Evolutionary conservation across 2,888 invertebrate genomes (phyloP).

Genomic region (Aphidoletes aphidimyza): DNA sequence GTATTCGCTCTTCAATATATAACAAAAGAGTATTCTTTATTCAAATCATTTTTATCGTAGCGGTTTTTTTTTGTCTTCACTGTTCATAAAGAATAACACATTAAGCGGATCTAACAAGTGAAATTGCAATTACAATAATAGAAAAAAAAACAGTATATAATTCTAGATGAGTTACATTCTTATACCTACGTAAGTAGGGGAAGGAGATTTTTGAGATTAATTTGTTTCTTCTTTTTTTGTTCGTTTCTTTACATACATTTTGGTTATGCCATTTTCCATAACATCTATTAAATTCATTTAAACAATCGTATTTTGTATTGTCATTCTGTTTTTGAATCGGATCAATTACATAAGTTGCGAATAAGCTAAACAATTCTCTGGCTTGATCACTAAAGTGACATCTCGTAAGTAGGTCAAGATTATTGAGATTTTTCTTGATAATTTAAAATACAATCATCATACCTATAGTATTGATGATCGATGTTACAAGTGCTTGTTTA

Average conservation of each 20-base stretch:
- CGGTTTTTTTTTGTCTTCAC: background rate
- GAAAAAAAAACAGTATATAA: background rate
- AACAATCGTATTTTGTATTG: constrained; percentile 17
- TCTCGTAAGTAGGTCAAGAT: background rate
- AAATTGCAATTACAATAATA: background rate
- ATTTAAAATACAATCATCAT: background rate
- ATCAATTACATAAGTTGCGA: background rate
- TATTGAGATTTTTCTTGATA: background rate
- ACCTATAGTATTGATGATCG: too few relatives aligned
- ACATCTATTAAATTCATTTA: constrained; percentile 33
- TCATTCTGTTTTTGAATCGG: background rate
- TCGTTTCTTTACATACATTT: constrained; percentile 5
- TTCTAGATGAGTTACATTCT: background rate
- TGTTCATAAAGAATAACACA: constrained; percentile 30
- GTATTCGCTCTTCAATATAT: background rate
- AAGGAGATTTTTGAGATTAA: background rate
- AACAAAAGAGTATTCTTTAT: constrained; percentile 36
- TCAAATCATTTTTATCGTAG: background rate
- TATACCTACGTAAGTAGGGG: background rate
- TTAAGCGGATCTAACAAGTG: constrained; percentile 33
- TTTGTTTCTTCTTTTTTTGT: background rate
- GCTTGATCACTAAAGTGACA: background rate
- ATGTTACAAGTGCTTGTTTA: background rate
- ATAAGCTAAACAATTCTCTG: background rate
- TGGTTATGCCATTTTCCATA: background rate